Evolutionary conservation across 1,140 invertebrate genomes (phyloP).

Genomic region (Berghia stephanieae): DNA sequence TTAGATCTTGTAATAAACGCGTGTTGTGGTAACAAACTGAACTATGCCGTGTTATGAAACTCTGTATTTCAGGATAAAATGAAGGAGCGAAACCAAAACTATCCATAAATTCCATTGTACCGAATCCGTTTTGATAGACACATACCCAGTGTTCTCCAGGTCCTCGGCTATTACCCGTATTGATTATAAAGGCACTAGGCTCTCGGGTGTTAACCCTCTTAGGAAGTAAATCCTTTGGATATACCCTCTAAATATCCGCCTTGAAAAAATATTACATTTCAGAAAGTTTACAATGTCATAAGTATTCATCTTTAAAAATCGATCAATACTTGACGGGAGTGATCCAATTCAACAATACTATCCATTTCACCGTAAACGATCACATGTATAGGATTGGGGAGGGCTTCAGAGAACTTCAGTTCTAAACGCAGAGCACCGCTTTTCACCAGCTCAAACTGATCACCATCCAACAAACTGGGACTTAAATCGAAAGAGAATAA

Average conservation of each 20-base stretch:
- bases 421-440: not conserved
- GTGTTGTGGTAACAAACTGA: not conserved
- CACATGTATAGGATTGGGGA: not conserved
- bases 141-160: not conserved
- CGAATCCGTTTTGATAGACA: not conserved
- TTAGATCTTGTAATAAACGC: not conserved
- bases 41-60: not conserved
- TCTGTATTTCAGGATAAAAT: not conserved
- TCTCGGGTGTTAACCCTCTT: not conserved
- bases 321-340: too few relatives aligned
- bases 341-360: not conserved
- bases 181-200: constrained; percentile 8
- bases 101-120: not conserved
- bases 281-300: not conserved
- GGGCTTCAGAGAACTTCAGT: not conserved
- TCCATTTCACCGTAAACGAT: constrained; percentile 2
- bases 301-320: not conserved
- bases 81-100: constrained; percentile 14
- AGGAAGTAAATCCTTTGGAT: not conserved
- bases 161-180: not conserved
- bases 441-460: too few relatives aligned
- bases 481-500: too few relatives aligned
- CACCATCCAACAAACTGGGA: too few relatives aligned
- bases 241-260: not conserved
- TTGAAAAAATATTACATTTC: too few relatives aligned